A percentile compares a stretch with the other conserved stretches of the same genome.
Evolutionary conservation across 2,888 invertebrate genomes (phyloP).

Genomic region (Macrophya annulata): DNA sequence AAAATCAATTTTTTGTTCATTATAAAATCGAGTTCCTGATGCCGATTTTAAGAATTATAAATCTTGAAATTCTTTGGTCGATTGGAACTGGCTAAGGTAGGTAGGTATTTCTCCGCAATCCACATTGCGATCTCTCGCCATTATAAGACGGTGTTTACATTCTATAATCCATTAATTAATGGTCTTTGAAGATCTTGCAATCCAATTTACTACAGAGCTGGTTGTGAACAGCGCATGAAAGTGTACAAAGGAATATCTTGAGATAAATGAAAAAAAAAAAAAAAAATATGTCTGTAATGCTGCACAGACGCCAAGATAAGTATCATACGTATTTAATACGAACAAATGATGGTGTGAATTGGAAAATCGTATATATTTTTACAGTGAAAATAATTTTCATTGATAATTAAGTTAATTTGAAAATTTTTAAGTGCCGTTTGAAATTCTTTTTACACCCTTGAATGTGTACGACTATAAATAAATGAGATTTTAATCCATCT

Average conservation of each 20-base stretch:
- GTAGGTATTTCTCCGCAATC: neutral
- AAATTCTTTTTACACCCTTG: neutral
- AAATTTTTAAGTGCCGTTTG: neutral
- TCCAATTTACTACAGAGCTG: conserved; percentile 33
- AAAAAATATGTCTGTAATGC: neutral
- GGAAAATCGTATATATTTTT: neutral
- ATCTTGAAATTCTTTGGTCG: conserved; percentile 1
- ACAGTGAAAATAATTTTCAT: neutral
- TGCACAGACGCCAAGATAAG: neutral
- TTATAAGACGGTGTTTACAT: conserved; percentile 23
- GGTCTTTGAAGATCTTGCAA: conserved; percentile 30
- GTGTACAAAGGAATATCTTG: neutral
- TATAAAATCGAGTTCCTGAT: neutral
- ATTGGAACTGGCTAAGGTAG: neutral
- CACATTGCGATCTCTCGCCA: neutral
- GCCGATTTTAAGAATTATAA: neutral
- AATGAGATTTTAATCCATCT: neutral
- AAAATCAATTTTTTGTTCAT: neutral
- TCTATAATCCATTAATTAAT: conserved; percentile 39
- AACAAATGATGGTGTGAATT: neutral
- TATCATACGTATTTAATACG: neutral
- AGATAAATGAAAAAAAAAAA: too few species aligned
- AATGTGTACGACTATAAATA: neutral
- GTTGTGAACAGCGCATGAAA: neutral
- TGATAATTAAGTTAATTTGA: neutral